A percentile compares a stretch with the other conserved stretches of the same genome.
Conservation (phyloP, 2,797 vertebrate genomes). For the Echeneis naucrates region DNA sequence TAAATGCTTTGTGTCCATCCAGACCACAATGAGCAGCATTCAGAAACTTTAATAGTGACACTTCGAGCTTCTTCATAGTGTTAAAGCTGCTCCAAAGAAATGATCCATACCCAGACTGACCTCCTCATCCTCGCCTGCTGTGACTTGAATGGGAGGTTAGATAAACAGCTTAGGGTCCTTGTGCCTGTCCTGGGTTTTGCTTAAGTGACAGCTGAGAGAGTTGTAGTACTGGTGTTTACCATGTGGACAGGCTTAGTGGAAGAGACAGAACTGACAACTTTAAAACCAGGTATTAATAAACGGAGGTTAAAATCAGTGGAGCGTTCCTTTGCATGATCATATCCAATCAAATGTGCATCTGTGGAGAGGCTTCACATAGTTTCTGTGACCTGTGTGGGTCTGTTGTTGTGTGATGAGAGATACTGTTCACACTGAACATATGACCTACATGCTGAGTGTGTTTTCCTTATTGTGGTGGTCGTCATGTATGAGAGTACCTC, state of each 20-base stretch:
- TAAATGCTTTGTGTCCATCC: background rate
- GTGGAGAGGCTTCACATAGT: background rate
- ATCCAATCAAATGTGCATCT: too few species aligned
- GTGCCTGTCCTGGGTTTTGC: background rate
- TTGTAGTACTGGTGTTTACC: background rate
- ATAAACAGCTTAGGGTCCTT: background rate
- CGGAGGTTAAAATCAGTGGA: background rate
- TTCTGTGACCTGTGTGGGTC: background rate
- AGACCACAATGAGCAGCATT: background rate
- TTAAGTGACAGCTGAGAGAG: background rate
- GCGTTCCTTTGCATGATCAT: too few species aligned
- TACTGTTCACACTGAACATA: background rate
- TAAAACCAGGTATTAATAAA: background rate
- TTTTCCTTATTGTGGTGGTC: background rate
- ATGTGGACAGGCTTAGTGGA: background rate
- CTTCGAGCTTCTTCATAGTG: background rate
- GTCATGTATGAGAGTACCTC: slow-evolving; percentile 18
- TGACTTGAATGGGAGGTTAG: background rate
- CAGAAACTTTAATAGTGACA: background rate
- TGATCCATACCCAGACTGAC: background rate
- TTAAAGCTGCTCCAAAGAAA: background rate
- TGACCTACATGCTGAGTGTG: background rate
- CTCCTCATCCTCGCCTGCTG: background rate
- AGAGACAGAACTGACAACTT: background rate
- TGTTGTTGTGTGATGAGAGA: background rate